phyloP scores from a whole-genome alignment of 2,888 invertebrate species.

The Acronicta psi region DNA sequence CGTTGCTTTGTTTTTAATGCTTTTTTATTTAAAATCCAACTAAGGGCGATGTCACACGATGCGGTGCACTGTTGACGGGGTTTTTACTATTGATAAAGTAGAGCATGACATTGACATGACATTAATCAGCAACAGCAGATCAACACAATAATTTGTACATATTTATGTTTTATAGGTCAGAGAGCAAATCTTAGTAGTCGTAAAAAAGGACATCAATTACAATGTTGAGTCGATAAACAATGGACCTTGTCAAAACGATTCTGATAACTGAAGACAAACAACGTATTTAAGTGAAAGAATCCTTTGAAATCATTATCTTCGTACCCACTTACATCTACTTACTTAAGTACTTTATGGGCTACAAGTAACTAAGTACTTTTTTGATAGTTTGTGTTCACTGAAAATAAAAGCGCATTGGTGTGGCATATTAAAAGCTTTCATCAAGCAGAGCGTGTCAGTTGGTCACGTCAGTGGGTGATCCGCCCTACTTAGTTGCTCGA shows the following conservation, averaged over 20 bases:
- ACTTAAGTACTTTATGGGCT: no score
- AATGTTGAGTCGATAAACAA: constrained; percentile 1
- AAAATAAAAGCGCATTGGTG: neutral
- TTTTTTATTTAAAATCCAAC: no score
- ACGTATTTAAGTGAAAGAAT: neutral
- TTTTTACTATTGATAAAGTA: no score
- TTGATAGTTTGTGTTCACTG: no score
- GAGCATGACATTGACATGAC: no score
- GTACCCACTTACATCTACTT: no score
- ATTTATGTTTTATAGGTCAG: neutral
- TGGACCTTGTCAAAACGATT: neutral
- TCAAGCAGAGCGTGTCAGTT: constrained; percentile 5
- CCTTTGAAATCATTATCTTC: neutral
- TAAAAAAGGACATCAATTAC: neutral
- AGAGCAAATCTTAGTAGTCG: neutral
- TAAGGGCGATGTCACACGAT: no score
- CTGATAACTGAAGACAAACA: constrained; percentile 1
- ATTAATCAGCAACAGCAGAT: neutral
- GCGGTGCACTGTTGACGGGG: no score
- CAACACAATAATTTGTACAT: neutral
- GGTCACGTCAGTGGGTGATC: constrained; percentile 13
- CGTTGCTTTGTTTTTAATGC: neutral
- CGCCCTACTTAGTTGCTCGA: constrained; percentile 31
- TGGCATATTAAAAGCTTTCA: neutral
- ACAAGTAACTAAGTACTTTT: no score